Percentiles rank a stretch among this genome's conserved stretches.
Conservation (phyloP, 2,888 invertebrate genomes). For the Mimumesa dahlbomi region DNA sequence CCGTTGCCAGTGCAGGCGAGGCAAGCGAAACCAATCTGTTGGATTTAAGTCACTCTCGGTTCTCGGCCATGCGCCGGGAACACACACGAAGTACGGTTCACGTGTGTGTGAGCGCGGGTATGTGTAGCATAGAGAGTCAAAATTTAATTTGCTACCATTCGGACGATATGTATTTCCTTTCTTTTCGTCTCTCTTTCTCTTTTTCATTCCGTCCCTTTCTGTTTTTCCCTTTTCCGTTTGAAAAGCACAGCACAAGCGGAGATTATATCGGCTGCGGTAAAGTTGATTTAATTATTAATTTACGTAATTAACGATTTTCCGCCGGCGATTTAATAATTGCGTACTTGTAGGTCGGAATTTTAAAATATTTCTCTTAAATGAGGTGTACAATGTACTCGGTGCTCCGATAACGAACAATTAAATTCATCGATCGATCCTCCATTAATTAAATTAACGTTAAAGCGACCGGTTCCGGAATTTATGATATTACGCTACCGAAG, state of each 20-base stretch:
- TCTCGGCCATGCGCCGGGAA: conserved; percentile 27
- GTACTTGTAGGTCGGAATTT: neutral
- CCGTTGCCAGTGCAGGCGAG: conserved; percentile 47
- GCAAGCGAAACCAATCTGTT: conserved; percentile 60
- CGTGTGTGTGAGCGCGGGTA: too few relatives aligned
- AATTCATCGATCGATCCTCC: conserved; percentile 20
- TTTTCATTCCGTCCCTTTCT: too few relatives aligned
- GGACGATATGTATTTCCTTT: conserved; percentile 1
- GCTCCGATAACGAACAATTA: neutral
- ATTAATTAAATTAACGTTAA: conserved; percentile 21
- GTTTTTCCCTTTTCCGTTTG: neutral
- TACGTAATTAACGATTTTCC: neutral
- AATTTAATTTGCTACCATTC: too few relatives aligned
- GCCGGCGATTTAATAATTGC: neutral
- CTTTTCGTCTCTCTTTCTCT: too few relatives aligned
- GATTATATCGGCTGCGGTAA: neutral
- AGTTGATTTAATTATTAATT: neutral
- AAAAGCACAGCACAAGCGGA: neutral
- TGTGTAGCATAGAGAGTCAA: too few relatives aligned
- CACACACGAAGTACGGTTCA: too few relatives aligned
- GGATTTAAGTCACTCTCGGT: conserved; percentile 59
- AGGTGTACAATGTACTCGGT: neutral
- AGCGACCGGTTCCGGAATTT: conserved; percentile 12
- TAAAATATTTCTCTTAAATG: neutral
- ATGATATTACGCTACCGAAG: neutral